Conservation (phyloP, 92 coral and sea anemone genomes). For the Palythoa heliodiscus region DNA sequence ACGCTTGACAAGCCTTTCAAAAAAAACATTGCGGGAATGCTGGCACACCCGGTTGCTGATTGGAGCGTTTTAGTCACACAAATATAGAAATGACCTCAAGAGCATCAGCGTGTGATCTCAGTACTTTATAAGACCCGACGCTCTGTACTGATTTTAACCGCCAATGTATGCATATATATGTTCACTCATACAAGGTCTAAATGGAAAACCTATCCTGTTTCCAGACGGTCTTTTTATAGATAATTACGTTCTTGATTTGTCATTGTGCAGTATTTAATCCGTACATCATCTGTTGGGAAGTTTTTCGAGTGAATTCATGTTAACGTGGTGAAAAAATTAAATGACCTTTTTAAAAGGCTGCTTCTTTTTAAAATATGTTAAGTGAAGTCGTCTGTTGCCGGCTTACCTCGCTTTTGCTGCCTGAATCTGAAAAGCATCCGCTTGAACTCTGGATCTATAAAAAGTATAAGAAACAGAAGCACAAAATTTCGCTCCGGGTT, state of each 20-base stretch:
- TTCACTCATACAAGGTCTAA: not conserved
- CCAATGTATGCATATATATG: not conserved
- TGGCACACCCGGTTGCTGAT: not conserved
- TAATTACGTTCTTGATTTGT: not conserved
- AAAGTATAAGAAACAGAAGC: not conserved
- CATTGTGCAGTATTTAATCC: not conserved
- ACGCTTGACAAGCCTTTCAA: not conserved
- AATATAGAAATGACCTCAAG: not conserved
- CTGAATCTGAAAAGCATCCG: conserved; percentile 35
- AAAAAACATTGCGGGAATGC: not conserved
- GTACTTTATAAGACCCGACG: not conserved
- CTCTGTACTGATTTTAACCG: not conserved
- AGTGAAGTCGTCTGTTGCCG: not conserved
- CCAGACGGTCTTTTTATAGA: not conserved
- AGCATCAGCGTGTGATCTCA: not conserved
- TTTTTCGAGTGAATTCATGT: not conserved
- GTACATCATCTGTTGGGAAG: not conserved
- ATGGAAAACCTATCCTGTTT: not conserved
- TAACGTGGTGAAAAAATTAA: not conserved
- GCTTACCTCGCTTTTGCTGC: conserved; percentile 39
- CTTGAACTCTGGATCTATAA: conserved; percentile 36
- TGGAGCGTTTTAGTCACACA: not conserved
- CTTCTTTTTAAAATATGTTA: not conserved
- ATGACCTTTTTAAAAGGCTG: too few species aligned
- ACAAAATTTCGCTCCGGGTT: not conserved